phyloP scores from a whole-genome alignment of 2,797 vertebrate genomes.

The Coregonus sp. region DNA sequence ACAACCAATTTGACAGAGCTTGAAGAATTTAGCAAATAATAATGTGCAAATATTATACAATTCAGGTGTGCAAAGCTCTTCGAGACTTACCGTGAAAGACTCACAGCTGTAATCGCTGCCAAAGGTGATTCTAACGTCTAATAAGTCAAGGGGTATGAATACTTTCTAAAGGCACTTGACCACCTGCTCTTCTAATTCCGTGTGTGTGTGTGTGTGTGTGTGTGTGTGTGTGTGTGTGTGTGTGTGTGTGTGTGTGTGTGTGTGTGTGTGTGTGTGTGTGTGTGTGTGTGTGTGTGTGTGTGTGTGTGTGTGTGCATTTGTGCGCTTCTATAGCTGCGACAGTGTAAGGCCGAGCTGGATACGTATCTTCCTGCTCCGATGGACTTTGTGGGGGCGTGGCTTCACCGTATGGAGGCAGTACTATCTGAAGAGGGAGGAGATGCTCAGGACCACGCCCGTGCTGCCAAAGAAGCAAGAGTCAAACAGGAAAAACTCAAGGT shows the following conservation, averaged over 20 bases:
- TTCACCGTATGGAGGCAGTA: conserved; percentile 72
- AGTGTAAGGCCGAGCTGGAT: conserved; percentile 78
- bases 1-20: too few species aligned
- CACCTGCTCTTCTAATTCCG: too few species aligned
- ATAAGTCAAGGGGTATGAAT: too few species aligned
- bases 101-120: too few species aligned
- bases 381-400: conserved; percentile 73
- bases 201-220: not conserved
- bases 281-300: conserved; percentile 10
- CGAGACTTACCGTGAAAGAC: too few species aligned
- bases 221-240: too few species aligned
- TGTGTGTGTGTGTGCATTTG: conserved; percentile 15
- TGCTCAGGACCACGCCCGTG: conserved; percentile 66
- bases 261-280: not conserved
- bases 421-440: conserved; percentile 50
- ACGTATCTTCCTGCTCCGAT: conserved; percentile 79
- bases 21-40: too few species aligned
- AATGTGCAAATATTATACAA: too few species aligned
- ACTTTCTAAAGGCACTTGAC: too few species aligned
- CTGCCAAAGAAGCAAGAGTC: conserved; percentile 69
- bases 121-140: too few species aligned
- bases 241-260: too few species aligned
- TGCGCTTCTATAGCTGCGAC: conserved; percentile 54
- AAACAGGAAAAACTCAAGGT: conserved; percentile 82
- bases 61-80: too few species aligned